These are phyloP conservation scores for Adela reaumurella DNA, from an alignment of 2,888 invertebrate species.

Conservation along the genomic window DNA sequence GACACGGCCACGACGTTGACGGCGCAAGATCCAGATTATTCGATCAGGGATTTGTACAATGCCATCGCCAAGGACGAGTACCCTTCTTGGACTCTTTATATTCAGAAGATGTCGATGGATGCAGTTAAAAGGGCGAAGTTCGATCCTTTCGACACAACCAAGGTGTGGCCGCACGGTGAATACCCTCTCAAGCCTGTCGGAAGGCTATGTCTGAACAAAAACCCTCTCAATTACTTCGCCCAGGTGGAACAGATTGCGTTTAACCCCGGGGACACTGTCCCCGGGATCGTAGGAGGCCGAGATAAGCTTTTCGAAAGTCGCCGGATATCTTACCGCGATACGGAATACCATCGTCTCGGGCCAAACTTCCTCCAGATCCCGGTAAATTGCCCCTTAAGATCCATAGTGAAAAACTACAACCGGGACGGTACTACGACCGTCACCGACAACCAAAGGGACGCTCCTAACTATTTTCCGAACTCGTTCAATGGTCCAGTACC, in stretches of 20 bases:
- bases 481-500: constrained; percentile 82
- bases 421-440: constrained; percentile 78
- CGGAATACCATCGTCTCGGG: constrained; percentile 74
- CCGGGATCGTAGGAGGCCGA: constrained; percentile 85
- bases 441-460: constrained; percentile 76
- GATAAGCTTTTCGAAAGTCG: constrained; percentile 87
- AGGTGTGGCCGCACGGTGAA: constrained; percentile 78
- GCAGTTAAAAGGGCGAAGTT: constrained; percentile 72
- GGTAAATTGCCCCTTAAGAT: constrained; percentile 86
- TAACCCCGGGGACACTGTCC: constrained; percentile 80
- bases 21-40: constrained; percentile 80
- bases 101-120: constrained; percentile 79
- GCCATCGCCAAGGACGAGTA: constrained; percentile 69
- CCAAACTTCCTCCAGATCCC: constrained; percentile 86
- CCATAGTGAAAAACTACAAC: constrained; percentile 67
- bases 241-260: constrained; percentile 90
- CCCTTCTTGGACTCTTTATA: constrained; percentile 72
- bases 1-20: constrained; percentile 62
- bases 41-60: constrained; percentile 80
- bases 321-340: constrained; percentile 81
- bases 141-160: constrained; percentile 90
- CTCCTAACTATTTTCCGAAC: constrained; percentile 94
- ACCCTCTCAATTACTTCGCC: constrained; percentile 85
- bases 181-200: constrained; percentile 83
- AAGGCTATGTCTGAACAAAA: constrained; percentile 75